These are phyloP conservation scores for Ranitomeya variabilis DNA, from an alignment of 2,113 vertebrate genomes.

Conservation along the genomic window DNA sequence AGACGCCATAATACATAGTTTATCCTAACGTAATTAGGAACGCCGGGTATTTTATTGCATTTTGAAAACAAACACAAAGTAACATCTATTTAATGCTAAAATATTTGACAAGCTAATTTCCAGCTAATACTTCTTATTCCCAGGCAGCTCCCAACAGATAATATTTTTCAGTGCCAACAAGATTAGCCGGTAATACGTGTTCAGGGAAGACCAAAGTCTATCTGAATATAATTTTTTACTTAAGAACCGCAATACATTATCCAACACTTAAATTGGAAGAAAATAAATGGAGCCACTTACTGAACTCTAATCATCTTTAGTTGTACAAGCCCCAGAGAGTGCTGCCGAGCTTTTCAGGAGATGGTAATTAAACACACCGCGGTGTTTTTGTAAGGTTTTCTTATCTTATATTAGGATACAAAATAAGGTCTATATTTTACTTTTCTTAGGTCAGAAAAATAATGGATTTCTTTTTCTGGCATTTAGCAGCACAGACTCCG, in stretches of 20 bases:
- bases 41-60: slow-evolving; percentile 41
- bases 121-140: slow-evolving; percentile 30
- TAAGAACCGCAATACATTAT: slow-evolving; percentile 55
- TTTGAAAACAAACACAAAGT: slow-evolving; percentile 25
- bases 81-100: slow-evolving; percentile 44
- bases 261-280: slow-evolving; percentile 55
- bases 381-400: slow-evolving; percentile 50
- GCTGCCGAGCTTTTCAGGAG: slow-evolving; percentile 50
- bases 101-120: slow-evolving; percentile 52
- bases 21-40: slow-evolving; percentile 24
- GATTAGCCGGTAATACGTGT: slow-evolving; percentile 38
- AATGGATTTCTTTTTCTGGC: slow-evolving; percentile 54
- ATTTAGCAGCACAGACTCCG: slow-evolving; percentile 6
- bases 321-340: slow-evolving; percentile 56
- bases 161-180: slow-evolving; percentile 8
- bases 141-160: slow-evolving; percentile 17
- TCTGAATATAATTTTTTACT: slow-evolving; percentile 43
- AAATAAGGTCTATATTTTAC: slow-evolving; percentile 61
- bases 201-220: slow-evolving; percentile 1
- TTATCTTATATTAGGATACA: slow-evolving; percentile 61
- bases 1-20: slow-evolving; percentile 1
- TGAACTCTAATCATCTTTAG: slow-evolving; percentile 64
- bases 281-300: slow-evolving; percentile 61
- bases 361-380: slow-evolving; percentile 64
- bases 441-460: slow-evolving; percentile 60